These are phyloP conservation scores for Lottia scabra DNA, from an alignment of 2,888 invertebrate species.

Conservation along the genomic window DNA sequence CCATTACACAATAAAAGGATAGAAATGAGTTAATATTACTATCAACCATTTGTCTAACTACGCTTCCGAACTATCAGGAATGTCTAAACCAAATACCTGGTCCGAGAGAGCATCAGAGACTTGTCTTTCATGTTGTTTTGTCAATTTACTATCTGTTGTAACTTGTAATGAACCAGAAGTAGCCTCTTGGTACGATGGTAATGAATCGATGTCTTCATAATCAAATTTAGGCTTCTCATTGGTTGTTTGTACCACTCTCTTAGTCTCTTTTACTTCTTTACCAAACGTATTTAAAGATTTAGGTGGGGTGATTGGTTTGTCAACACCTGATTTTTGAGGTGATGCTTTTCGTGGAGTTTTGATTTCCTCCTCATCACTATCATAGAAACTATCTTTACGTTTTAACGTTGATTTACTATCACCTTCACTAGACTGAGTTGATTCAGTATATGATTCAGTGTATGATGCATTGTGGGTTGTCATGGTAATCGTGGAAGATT, in stretches of 20 bases:
- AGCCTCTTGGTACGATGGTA: constrained; percentile 52
- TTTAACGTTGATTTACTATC: constrained; percentile 21
- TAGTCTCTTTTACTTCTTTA: not conserved
- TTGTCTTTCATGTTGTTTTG: constrained; percentile 15
- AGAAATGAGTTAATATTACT: not conserved
- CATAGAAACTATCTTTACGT: constrained; percentile 58
- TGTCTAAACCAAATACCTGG: constrained; percentile 36
- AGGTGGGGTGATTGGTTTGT: not conserved
- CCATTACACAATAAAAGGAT: not conserved
- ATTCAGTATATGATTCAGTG: not conserved
- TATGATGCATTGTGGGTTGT: not conserved
- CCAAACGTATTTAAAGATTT: not conserved
- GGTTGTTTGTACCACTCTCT: not conserved
- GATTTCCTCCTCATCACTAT: constrained; percentile 51
- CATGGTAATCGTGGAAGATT: constrained; percentile 13
- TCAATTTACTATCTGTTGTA: constrained; percentile 9
- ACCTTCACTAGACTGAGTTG: constrained; percentile 8
- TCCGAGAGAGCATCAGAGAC: constrained; percentile 36
- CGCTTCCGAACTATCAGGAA: constrained; percentile 6
- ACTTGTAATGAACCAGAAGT: constrained; percentile 33
- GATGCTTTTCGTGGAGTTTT: constrained; percentile 21
- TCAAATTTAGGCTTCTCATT: constrained; percentile 27
- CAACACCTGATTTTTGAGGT: constrained; percentile 15
- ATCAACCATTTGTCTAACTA: not conserved
- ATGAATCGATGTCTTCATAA: constrained; percentile 40